These are phyloP conservation scores for Sitodiplosis mosellana DNA, from an alignment of 1,140 invertebrate species.

Conservation along the genomic window DNA sequence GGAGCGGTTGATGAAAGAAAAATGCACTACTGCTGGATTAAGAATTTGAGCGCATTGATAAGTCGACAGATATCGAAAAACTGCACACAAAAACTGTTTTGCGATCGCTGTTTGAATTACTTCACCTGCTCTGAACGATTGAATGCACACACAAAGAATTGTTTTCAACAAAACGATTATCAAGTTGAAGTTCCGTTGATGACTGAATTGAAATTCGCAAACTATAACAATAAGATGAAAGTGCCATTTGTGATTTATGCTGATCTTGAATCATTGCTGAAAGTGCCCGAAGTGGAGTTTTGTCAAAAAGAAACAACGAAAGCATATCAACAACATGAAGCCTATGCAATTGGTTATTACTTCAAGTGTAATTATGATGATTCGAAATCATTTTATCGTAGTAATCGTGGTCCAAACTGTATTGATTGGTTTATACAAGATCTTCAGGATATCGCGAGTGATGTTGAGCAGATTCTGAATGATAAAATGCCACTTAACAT, in stretches of 20 bases:
- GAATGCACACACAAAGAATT: too few species aligned
- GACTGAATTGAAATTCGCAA: slow-evolving; percentile 13
- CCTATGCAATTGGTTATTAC: slow-evolving; percentile 21
- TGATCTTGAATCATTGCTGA: slow-evolving; percentile 18
- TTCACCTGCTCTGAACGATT: slow-evolving; percentile 2
- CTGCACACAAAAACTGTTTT: slow-evolving; percentile 11
- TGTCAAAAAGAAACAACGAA: slow-evolving; percentile 8
- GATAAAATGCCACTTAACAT: too few species aligned
- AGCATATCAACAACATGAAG: slow-evolving; percentile 16
- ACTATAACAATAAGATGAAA: slow-evolving; percentile 12
- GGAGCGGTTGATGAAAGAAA: background rate
- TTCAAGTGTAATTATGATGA: slow-evolving; percentile 21
- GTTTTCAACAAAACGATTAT: background rate
- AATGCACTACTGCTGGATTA: slow-evolving; percentile 16
- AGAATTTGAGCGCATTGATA: slow-evolving; percentile 13
- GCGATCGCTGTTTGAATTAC: slow-evolving; percentile 15
- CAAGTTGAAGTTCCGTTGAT: slow-evolving; percentile 11
- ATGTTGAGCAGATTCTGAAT: slow-evolving; percentile 2
- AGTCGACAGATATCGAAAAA: slow-evolving; percentile 12
- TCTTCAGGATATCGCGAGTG: slow-evolving; percentile 10
- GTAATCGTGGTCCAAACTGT: slow-evolving; percentile 14
- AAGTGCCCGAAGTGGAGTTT: slow-evolving; percentile 9
- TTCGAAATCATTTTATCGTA: slow-evolving; percentile 13
- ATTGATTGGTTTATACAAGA: slow-evolving; percentile 14
- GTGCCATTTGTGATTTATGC: slow-evolving; percentile 18